Evolutionary conservation across 2,797 vertebrate species (phyloP).

Genomic region (Podarcis siculus): DNA sequence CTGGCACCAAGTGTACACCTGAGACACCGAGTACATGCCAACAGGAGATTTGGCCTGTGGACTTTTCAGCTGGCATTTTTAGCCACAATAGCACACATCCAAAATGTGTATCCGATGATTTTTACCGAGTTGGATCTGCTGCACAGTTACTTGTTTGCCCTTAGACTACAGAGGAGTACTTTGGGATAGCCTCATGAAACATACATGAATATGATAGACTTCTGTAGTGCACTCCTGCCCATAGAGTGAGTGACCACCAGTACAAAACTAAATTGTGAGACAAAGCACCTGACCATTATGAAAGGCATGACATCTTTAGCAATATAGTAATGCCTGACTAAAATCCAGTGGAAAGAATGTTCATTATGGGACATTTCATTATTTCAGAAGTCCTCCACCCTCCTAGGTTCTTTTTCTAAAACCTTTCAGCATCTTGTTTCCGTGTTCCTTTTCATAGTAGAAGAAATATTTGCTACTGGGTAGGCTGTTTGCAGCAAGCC

Average conservation of each 20-base stretch:
- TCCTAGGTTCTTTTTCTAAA: not conserved
- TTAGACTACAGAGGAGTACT: not conserved
- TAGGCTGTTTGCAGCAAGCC: not conserved
- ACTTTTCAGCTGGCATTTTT: not conserved
- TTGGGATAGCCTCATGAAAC: not conserved
- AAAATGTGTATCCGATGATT: not conserved
- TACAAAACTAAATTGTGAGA: not conserved
- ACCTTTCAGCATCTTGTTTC: not conserved
- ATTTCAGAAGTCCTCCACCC: not conserved
- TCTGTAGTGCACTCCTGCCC: not conserved
- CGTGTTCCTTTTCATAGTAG: not conserved
- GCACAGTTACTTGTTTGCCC: not conserved
- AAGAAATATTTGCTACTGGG: constrained; percentile 43
- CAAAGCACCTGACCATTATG: not conserved
- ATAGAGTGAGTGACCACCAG: not conserved
- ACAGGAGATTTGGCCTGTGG: not conserved
- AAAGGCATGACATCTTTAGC: not conserved
- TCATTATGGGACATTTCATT: not conserved
- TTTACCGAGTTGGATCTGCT: not conserved
- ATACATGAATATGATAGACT: too few species aligned
- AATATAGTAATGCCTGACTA: not conserved
- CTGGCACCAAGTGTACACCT: too few species aligned
- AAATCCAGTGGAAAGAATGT: not conserved
- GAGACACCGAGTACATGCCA: not conserved
- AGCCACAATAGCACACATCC: not conserved